Percentiles rank a stretch among this genome's conserved stretches.
phyloP scores from a whole-genome alignment of 2,888 invertebrate genomes.

The Acanthosoma haemorrhoidale region DNA sequence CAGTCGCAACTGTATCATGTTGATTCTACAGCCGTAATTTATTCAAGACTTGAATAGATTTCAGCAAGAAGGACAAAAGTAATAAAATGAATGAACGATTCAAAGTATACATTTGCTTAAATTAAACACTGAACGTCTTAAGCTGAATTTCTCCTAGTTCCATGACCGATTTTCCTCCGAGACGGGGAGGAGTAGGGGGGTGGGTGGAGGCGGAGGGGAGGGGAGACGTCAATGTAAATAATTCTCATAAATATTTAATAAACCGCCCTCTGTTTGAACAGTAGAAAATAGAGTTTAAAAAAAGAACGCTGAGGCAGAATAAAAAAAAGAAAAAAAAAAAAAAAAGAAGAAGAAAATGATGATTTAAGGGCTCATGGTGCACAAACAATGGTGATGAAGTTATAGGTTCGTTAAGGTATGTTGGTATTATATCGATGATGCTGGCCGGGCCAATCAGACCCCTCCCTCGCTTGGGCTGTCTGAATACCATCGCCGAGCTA shows the following conservation, averaged over 20 bases:
- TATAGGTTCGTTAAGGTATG: slow-evolving; percentile 15
- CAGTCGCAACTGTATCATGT: too few species aligned
- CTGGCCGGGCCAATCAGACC: not conserved
- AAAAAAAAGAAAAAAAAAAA: not conserved
- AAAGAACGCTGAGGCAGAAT: too few species aligned
- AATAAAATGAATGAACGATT: too few species aligned
- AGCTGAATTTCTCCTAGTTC: too few species aligned
- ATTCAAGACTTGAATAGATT: too few species aligned
- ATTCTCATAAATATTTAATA: slow-evolving; percentile 20
- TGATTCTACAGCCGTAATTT: too few species aligned
- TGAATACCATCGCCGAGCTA: too few species aligned
- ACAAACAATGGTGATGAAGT: slow-evolving; percentile 2
- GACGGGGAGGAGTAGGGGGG: not conserved
- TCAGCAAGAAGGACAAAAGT: too few species aligned
- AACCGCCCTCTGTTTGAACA: not conserved
- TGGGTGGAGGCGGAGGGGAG: not conserved
- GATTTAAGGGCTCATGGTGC: not conserved
- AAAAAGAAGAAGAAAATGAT: not conserved
- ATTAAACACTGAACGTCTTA: not conserved
- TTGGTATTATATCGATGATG: slow-evolving; percentile 21
- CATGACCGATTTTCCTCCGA: not conserved
- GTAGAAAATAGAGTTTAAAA: too few species aligned
- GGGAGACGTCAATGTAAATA: slow-evolving; percentile 2
- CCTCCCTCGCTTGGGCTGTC: not conserved
- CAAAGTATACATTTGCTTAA: slow-evolving; percentile 16